Percentiles rank a stretch among this genome's conserved stretches.
Evolutionary conservation across 2,888 invertebrate species (phyloP).

Genomic region (Stratiomys singularior): DNA sequence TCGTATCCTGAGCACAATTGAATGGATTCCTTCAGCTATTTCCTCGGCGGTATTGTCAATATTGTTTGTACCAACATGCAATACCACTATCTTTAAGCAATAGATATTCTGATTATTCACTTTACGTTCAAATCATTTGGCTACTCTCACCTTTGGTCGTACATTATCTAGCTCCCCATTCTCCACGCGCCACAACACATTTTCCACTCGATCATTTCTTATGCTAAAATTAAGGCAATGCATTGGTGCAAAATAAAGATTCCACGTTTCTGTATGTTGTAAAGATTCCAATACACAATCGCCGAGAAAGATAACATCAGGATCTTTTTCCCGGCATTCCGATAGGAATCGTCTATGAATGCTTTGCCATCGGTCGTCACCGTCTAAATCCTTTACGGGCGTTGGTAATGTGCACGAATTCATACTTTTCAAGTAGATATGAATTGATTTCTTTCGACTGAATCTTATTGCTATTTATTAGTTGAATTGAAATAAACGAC

Average conservation of each 20-base stretch:
- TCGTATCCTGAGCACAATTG: constrained; percentile 78
- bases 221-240: constrained; percentile 90
- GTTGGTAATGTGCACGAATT: constrained; percentile 79
- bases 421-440: constrained; percentile 64
- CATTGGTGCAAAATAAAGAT: constrained; percentile 88
- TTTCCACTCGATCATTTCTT: constrained; percentile 86
- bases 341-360: constrained; percentile 83
- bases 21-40: constrained; percentile 82
- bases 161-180: constrained; percentile 92
- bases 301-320: constrained; percentile 91
- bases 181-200: constrained; percentile 88
- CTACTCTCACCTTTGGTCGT: constrained; percentile 77
- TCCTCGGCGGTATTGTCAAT: constrained; percentile 81
- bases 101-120: background rate
- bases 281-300: constrained; percentile 87
- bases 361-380: constrained; percentile 84
- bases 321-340: constrained; percentile 89
- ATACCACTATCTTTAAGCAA: constrained; percentile 76
- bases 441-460: background rate
- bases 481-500: background rate
- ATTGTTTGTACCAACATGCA: constrained; percentile 92
- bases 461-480: background rate
- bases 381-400: constrained; percentile 80
- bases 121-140: background rate
- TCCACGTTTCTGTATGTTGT: constrained; percentile 87